Evolutionary conservation across 2,888 invertebrate genomes (phyloP).

Genomic region (Xanthorhoe spadicearia): DNA sequence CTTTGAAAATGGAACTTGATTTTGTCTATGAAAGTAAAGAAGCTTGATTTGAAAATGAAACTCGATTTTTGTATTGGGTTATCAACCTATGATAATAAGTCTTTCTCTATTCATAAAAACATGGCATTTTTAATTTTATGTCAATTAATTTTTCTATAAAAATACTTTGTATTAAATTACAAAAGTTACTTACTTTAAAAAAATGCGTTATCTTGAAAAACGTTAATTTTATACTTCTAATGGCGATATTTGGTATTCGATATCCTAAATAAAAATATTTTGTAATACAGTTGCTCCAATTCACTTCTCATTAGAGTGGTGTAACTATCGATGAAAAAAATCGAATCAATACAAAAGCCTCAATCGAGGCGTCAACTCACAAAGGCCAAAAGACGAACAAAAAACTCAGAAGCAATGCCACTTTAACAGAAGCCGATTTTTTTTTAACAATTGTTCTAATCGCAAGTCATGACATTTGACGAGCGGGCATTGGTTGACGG

Average conservation of each 20-base stretch:
- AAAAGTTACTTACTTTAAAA: too few species aligned
- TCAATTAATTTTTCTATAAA: too few species aligned
- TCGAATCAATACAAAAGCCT: slow-evolving; percentile 31
- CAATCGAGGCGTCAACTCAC: slow-evolving; percentile 38
- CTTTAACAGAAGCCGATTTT: slow-evolving; percentile 79
- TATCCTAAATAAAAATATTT: neutral
- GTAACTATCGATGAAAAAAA: slow-evolving; percentile 33
- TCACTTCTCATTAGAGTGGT: slow-evolving; percentile 27
- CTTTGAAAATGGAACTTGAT: neutral
- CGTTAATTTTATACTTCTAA: too few species aligned
- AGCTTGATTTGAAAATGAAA: neutral
- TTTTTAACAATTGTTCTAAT: slow-evolving; percentile 72
- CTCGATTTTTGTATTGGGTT: slow-evolving; percentile 1
- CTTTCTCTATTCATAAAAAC: too few species aligned
- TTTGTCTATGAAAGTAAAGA: too few species aligned
- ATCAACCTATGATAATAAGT: too few species aligned
- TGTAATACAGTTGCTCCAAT: slow-evolving; percentile 7
- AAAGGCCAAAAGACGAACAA: slow-evolving; percentile 38
- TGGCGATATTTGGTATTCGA: neutral
- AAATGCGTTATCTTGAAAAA: too few species aligned
- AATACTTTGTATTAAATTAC: too few species aligned
- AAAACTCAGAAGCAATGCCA: slow-evolving; percentile 69
- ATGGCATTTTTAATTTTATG: too few species aligned
- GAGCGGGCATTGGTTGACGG: slow-evolving; percentile 79
- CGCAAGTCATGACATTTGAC: slow-evolving; percentile 80